Evolutionary conservation across 2,888 invertebrate species (phyloP).

Genomic region (Himalopsyche tibetana): DNA sequence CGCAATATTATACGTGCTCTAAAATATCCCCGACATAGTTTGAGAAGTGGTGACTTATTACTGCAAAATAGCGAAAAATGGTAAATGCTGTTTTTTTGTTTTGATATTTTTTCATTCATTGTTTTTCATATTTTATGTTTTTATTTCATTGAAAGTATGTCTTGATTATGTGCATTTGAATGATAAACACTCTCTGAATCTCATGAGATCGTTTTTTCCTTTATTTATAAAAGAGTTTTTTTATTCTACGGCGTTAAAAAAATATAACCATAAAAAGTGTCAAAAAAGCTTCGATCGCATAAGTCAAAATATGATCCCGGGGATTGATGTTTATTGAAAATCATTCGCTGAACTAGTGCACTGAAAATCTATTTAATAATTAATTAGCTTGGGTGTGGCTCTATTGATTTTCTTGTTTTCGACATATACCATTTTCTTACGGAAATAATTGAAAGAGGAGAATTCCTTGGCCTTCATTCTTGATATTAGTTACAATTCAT

Average conservation of each 20-base stretch:
- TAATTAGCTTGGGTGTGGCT: slow-evolving; percentile 78
- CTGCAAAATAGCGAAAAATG: slow-evolving; percentile 71
- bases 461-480: slow-evolving; percentile 9
- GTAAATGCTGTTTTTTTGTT: slow-evolving; percentile 80
- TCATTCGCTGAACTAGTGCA: slow-evolving; percentile 10
- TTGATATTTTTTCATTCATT: slow-evolving; percentile 76
- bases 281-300: slow-evolving; percentile 66
- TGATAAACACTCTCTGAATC: neutral
- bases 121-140: slow-evolving; percentile 56
- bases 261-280: slow-evolving; percentile 76
- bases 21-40: neutral
- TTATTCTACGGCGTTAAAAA: slow-evolving; percentile 73
- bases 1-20: slow-evolving; percentile 11
- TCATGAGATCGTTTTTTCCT: neutral
- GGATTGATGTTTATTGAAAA: slow-evolving; percentile 38
- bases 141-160: slow-evolving; percentile 28
- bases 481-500: too few relatives aligned
- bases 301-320: slow-evolving; percentile 50
- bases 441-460: neutral
- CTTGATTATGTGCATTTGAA: neutral
- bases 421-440: slow-evolving; percentile 44
- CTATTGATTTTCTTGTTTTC: slow-evolving; percentile 76
- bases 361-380: slow-evolving; percentile 67
- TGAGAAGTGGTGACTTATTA: neutral
- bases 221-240: slow-evolving; percentile 72